phyloP scores from a whole-genome alignment of 1,140 invertebrate genomes.

The Pteromalus puparum region DNA sequence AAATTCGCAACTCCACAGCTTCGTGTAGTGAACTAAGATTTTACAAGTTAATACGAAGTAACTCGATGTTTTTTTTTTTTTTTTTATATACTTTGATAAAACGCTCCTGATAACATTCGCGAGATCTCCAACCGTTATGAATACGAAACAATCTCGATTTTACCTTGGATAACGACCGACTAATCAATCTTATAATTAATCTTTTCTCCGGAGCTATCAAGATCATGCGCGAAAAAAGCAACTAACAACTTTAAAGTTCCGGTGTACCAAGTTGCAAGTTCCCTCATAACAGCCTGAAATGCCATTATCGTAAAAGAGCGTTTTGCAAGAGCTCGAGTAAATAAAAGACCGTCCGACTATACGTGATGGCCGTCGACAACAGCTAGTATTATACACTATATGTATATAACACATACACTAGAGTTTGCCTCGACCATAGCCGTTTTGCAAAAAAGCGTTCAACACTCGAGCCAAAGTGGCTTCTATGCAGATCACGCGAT shows the following conservation, averaged over 20 bases:
- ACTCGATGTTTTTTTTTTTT: too few species aligned
- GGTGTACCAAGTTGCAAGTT: neutral
- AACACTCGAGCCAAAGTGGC: too few species aligned
- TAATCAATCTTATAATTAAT: constrained; percentile 31
- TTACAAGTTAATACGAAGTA: neutral
- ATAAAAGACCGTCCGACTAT: neutral
- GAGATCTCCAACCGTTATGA: neutral
- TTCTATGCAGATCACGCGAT: too few species aligned
- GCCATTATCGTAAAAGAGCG: constrained; percentile 12
- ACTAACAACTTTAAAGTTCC: neutral
- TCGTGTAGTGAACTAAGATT: neutral
- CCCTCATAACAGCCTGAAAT: constrained; percentile 4
- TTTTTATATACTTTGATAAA: neutral
- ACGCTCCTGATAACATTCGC: neutral
- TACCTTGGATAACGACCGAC: neutral
- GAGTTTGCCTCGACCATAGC: neutral
- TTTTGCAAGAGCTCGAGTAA: neutral
- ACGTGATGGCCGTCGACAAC: too few species aligned
- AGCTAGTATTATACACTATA: too few species aligned
- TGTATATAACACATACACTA: too few species aligned
- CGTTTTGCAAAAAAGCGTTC: too few species aligned
- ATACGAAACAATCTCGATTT: neutral
- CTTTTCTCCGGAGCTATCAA: neutral
- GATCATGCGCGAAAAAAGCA: neutral
- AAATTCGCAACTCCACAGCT: too few species aligned